Base-by-base conservation (phyloP, 2,888 invertebrate species). In the Neoscelio sp. region DNA sequence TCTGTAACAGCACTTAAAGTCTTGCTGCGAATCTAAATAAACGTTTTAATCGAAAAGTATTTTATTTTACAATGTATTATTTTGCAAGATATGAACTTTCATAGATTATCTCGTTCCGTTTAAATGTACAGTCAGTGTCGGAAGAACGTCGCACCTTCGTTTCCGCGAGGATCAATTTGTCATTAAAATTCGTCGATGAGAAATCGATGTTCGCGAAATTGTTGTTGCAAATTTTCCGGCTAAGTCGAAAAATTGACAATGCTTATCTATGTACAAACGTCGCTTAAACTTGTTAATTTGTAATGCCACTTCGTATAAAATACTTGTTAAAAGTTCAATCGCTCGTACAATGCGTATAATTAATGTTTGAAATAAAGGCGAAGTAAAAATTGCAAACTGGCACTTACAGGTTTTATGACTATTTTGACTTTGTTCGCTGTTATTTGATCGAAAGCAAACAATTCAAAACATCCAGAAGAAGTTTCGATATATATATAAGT, bases 371-470 rank as follows among this genome's bases (percentile, higher is more conserved):
- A 10, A 10, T 33, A 12, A 33, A 33, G 10, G 33, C 33, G 10
- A 33, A 33, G 33, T 10, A 12, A 33, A 33, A n/a, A 33, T 33
- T 33, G 33, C n/a, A 33, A 33, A 33, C 33, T 33, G 33, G 33
- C 33, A 33, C 33, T 33, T 12, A 12, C 5, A 33, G 28, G 2
- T 10, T 33, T 33, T 33, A 33, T 33, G 12, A 33, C 33, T 33
- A 10, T 33, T 33, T 33, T 10, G 33, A 33, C 33, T 33, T 10
- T 33, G 33, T 33, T 33, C 33, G 12, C 33, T 33, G 33, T 33
- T 33, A 33, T 33, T 33, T 33, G 10, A 33, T 33, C 10, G 33
- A 33, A 33, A 33, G 33, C 33, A 33, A 33, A 33, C 33, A 33
- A 33, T 33, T n/a, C 10, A n/a, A 33, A 33, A 33, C 33, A 33